Conservation (phyloP, 1,140 invertebrate species). For the Drosophila prosaltans region DNA sequence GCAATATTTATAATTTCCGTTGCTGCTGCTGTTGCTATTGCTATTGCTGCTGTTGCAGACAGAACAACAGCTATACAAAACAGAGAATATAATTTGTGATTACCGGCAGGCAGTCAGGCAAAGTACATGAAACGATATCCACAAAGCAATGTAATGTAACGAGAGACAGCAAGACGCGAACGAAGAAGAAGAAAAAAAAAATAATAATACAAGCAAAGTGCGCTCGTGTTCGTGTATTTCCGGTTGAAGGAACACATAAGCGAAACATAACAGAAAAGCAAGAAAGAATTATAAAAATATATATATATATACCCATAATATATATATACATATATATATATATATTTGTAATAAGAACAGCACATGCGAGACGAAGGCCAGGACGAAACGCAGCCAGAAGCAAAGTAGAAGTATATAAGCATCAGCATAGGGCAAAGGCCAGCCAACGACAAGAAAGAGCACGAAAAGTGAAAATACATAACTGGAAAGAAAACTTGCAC, state of each 20-base stretch:
- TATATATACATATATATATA: conserved; percentile 65
- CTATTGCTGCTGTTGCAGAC: conserved; percentile 50
- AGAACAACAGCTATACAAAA: conserved; percentile 45
- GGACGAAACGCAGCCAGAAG: conserved; percentile 23
- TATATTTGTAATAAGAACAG: conserved; percentile 57
- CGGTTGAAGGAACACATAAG: conserved; percentile 83
- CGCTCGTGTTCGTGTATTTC: conserved; percentile 81
- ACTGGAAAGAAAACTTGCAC: conserved; percentile 53
- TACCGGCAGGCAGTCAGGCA: conserved; percentile 55
- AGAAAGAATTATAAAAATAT: conserved; percentile 36
- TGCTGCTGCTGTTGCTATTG: conserved; percentile 27
- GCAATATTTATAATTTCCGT: conserved; percentile 79
- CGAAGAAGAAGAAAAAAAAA: conserved; percentile 46
- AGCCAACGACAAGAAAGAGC: conserved; percentile 36
- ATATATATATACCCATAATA: conserved; percentile 50
- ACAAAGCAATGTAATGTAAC: conserved; percentile 51
- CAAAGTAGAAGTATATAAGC: conserved; percentile 21
- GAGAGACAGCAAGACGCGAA: conserved; percentile 60
- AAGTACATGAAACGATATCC: conserved; percentile 40
- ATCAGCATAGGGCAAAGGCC: conserved; percentile 37
- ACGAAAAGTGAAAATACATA: conserved; percentile 79
- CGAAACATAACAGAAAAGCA: conserved; percentile 77
- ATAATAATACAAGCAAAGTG: conserved; percentile 71
- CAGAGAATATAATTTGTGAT: conserved; percentile 71
- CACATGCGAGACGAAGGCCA: conserved; percentile 30